phyloP scores from a whole-genome alignment of 2,113 vertebrate genomes.

The Calyptommatus sinebrachiatus region DNA sequence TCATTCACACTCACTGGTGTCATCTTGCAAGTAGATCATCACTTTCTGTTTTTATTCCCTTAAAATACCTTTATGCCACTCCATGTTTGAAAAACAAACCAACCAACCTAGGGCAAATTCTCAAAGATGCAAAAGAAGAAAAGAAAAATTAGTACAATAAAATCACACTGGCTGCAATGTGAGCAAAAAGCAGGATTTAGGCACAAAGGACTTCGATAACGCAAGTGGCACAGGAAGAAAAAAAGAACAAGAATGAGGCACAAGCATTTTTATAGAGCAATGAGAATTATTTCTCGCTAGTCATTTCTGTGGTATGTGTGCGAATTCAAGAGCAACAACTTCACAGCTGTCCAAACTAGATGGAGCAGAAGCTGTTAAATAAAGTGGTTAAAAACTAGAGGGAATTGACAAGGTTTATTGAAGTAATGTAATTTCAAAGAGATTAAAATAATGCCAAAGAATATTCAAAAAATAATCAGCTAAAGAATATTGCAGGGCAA shows the following conservation, averaged over 20 bases:
- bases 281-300: neutral
- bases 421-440: too few relatives aligned
- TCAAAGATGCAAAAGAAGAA: too few relatives aligned
- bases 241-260: neutral
- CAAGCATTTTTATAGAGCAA: neutral
- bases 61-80: too few relatives aligned
- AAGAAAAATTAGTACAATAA: too few relatives aligned
- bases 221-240: neutral
- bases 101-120: too few relatives aligned
- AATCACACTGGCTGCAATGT: neutral
- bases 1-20: neutral
- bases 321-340: neutral
- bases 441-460: too few relatives aligned
- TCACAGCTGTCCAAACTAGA: neutral
- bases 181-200: neutral
- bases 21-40: neutral
- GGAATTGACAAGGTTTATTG: too few relatives aligned
- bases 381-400: too few relatives aligned
- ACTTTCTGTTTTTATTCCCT: neutral
- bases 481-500: too few relatives aligned
- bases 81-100: too few relatives aligned
- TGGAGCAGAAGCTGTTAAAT: too few relatives aligned
- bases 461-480: too few relatives aligned
- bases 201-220: neutral
- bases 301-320: neutral